These are phyloP conservation scores for Apamea monoglypha DNA, from an alignment of 2,888 invertebrate genomes.

Conservation along the genomic window DNA sequence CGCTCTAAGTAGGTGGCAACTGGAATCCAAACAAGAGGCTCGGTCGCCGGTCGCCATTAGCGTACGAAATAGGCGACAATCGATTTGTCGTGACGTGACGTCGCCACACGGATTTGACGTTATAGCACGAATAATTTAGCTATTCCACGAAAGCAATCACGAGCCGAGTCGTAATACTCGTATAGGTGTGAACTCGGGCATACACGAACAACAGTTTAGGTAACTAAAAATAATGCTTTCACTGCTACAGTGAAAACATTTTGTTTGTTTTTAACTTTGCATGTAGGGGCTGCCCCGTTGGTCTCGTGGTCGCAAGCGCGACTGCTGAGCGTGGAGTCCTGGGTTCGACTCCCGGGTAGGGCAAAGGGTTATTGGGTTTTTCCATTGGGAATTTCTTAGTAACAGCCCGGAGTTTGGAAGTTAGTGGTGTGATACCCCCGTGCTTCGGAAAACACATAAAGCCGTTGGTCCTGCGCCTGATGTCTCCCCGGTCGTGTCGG, in stretches of 20 bases:
- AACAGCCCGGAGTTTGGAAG: no score
- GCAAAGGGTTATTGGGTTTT: no score
- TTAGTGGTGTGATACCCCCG: no score
- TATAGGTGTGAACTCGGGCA: neutral
- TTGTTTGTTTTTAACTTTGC: no score
- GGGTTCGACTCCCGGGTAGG: no score
- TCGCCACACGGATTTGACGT: conserved; percentile 42
- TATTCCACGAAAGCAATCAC: conserved; percentile 12
- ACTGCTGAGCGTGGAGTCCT: no score
- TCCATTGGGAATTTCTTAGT: no score
- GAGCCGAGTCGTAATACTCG: neutral
- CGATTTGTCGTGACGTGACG: conserved; percentile 66
- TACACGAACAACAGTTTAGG: neutral
- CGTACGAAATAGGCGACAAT: conserved; percentile 68
- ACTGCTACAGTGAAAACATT: neutral
- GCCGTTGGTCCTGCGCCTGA: no score
- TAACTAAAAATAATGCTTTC: neutral
- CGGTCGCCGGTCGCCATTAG: conserved; percentile 62
- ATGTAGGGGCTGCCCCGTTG: no score
- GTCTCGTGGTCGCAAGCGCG: no score
- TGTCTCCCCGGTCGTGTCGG: no score
- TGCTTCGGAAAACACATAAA: no score
- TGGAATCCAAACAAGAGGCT: conserved; percentile 65
- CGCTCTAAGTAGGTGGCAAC: conserved; percentile 37
- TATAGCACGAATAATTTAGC: conserved; percentile 32